Evolutionary conservation across 2,113 vertebrate genomes (phyloP), one percentile per base, ranked within the genome.

Genomic region (Colossoma macropomum): DNA sequence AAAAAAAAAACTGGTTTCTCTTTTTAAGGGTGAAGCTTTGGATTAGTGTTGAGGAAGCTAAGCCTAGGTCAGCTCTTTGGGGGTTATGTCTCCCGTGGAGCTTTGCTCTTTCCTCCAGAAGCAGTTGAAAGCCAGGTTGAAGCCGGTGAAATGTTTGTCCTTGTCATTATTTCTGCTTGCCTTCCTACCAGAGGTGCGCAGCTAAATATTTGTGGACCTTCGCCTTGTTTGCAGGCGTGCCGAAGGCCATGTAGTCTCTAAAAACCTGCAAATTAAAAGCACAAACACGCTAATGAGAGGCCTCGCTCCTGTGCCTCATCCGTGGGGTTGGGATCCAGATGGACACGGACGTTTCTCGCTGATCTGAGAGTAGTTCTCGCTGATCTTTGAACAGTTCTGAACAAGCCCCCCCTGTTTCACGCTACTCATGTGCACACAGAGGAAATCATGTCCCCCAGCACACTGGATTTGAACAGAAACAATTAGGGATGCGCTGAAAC

Each of bases 261-360:
- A 34, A 86, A 85, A 85, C 86, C 74, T 92, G 86, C 83, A 90
- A 93, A 91, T 82, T 75, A 89, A 90, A 89, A 88, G 86, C 81
- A 87, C 85, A 88, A 88, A 89, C 88, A 91, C 77, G 81, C 83
- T 84, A 86, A 73, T 81, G 88, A 89, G 84, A 63, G 77, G 87
- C 73, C 84, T 75, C 85, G 90, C 87, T 88, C 89, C 85, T 90
- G 85, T 81, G 87, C 34, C 50, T 41, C 87, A 89, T 2, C 50
- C 10, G 1, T 1, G n/a, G 73, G 16, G 19, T 9, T 60, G 66
- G 25, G 10, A 1, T 16, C 34, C 13, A 13, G 9, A 21, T 19
- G 9, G 68, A 25, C 21, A 71, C 1, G 6, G 30, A 38, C 13
- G 34, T 71, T 21, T n/a, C 23, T 41, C 23, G 21, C 56, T n/a